Percentiles rank a stretch among this genome's conserved stretches.
These are phyloP conservation scores for Phortica okadai DNA, from an alignment of 2,888 invertebrate species.

Conservation along the genomic window DNA sequence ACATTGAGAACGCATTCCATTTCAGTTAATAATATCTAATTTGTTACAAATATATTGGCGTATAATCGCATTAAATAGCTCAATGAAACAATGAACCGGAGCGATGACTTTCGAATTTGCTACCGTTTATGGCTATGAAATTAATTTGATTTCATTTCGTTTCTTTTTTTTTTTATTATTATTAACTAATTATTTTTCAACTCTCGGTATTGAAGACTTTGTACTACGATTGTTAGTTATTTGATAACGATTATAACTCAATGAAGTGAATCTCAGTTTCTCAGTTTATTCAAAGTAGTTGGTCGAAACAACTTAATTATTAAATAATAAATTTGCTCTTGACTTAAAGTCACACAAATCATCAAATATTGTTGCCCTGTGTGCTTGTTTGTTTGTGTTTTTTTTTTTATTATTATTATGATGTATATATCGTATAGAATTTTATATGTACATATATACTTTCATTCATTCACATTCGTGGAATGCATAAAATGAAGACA, in stretches of 20 bases:
- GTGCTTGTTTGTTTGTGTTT: background rate
- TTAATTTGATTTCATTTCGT: constrained; percentile 4
- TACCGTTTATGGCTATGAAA: constrained; percentile 3
- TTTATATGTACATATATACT: background rate
- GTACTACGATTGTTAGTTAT: too few species aligned
- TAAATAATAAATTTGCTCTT: too few species aligned
- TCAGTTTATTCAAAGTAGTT: too few species aligned
- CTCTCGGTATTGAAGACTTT: too few species aligned
- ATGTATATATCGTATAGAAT: background rate
- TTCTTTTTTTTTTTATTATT: background rate
- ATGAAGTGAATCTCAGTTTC: too few species aligned
- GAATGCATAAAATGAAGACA: constrained; percentile 9
- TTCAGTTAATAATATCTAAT: constrained; percentile 31
- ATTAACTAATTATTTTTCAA: background rate
- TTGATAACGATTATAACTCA: too few species aligned
- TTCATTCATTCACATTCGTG: constrained; percentile 19
- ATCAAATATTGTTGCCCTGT: background rate
- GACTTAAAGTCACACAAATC: too few species aligned
- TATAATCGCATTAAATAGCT: constrained; percentile 26
- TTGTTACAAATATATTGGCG: constrained; percentile 35
- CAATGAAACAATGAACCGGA: background rate
- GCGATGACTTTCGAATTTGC: constrained; percentile 3
- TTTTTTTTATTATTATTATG: background rate
- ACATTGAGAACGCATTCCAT: background rate
- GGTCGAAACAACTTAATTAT: too few species aligned